phyloP scores from a whole-genome alignment of 1,140 invertebrate genomes.

The Platyscapa corneri region DNA sequence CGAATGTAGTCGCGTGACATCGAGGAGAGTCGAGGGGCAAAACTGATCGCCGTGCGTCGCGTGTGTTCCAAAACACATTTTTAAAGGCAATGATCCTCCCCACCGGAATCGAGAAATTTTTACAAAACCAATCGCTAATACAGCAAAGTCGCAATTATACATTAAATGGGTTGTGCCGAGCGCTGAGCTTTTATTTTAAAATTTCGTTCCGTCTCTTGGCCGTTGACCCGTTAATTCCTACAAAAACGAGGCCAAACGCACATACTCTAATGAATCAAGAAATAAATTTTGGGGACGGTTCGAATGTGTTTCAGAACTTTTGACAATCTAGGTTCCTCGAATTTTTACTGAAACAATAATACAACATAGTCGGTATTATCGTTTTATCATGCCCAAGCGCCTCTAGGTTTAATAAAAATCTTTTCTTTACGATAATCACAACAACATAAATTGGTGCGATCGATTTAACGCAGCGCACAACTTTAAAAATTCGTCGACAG shows the following conservation, averaged over 20 bases:
- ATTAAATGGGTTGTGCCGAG: neutral
- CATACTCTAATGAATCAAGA: neutral
- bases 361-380: neutral
- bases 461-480: too few relatives aligned
- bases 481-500: too few relatives aligned
- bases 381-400: neutral
- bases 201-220: too few relatives aligned
- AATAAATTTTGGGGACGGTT: neutral
- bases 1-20: neutral
- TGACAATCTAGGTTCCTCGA: neutral
- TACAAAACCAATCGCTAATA: conserved; percentile 24
- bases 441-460: too few relatives aligned
- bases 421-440: neutral
- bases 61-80: conserved; percentile 17
- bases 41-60: conserved; percentile 2
- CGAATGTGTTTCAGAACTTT: neutral
- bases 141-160: neutral
- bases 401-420: neutral
- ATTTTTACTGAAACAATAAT: neutral
- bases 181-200: too few relatives aligned
- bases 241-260: too few relatives aligned
- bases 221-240: too few relatives aligned
- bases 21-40: conserved; percentile 7
- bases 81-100: conserved; percentile 49
- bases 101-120: conserved; percentile 35